Conservation (phyloP, 37 sponge, comb jelly and placozoan genomes). For the Hexactinellida sp. region DNA sequence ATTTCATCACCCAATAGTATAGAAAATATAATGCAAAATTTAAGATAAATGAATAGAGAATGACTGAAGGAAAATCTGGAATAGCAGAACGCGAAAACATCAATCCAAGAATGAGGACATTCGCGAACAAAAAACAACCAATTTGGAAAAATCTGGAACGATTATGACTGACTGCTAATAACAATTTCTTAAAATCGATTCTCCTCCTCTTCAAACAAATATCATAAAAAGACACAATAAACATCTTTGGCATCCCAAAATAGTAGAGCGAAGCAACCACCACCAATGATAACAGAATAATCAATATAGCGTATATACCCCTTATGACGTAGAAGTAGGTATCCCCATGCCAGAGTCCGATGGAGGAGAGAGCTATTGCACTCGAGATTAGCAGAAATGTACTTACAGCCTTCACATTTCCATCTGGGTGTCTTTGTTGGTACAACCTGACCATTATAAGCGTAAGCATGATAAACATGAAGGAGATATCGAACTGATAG, state of each 20-base stretch:
- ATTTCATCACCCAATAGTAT: not conserved
- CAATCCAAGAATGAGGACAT: not conserved
- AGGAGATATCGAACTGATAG: slow-evolving; percentile 55
- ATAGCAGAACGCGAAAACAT: not conserved
- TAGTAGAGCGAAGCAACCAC: not conserved
- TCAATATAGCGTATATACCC: not conserved
- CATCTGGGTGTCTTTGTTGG: not conserved
- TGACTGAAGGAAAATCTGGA: not conserved
- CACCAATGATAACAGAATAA: not conserved
- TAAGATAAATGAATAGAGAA: not conserved
- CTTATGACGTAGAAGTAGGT: not conserved
- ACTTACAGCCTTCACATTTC: not conserved
- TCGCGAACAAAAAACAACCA: not conserved
- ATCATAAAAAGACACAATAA: not conserved
- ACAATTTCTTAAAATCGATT: not conserved
- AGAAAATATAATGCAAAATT: not conserved
- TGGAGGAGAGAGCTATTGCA: not conserved
- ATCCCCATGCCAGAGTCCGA: not conserved
- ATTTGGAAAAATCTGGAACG: not conserved
- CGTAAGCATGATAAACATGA: not conserved
- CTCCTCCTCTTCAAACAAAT: not conserved
- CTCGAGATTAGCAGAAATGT: not conserved
- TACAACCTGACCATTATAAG: not conserved
- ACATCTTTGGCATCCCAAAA: not conserved
- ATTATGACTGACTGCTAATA: not conserved